A percentile compares a stretch with the other conserved stretches of the same genome.
phyloP scores from a whole-genome alignment of 1,140 invertebrate species.

The Lerema accius region DNA sequence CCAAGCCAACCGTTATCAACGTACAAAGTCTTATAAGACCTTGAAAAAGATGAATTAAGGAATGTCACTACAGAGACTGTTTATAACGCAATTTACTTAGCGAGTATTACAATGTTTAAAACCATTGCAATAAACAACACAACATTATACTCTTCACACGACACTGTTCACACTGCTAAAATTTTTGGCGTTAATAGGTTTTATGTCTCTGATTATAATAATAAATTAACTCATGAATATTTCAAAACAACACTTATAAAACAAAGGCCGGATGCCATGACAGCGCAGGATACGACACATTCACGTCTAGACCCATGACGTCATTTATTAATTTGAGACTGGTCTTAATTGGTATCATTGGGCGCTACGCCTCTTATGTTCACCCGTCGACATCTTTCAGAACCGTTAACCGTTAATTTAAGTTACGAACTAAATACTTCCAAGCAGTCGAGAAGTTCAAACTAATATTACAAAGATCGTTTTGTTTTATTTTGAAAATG shows the following conservation, averaged over 20 bases:
- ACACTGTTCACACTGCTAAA: conserved; percentile 4
- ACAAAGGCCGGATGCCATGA: conserved; percentile 63
- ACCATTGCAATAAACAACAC: too few species aligned
- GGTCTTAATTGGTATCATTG: conserved; percentile 26
- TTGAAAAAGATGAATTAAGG: too few species aligned
- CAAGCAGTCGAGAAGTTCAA: too few species aligned
- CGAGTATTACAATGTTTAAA: too few species aligned
- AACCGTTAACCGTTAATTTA: too few species aligned
- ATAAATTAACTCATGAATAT: conserved; percentile 49
- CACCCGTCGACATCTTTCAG: background rate
- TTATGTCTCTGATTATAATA: conserved; percentile 26
- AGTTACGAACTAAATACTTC: too few species aligned
- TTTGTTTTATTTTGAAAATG: too few species aligned
- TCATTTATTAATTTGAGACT: conserved; percentile 30
- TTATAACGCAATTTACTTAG: too few species aligned
- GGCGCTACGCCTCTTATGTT: conserved; percentile 14
- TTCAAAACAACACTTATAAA: conserved; percentile 50
- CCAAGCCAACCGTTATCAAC: too few species aligned
- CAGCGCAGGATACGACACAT: conserved; percentile 60
- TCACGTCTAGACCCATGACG: conserved; percentile 31
- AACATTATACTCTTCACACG: background rate
- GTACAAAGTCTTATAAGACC: too few species aligned
- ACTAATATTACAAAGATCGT: too few species aligned
- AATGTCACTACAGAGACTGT: too few species aligned
- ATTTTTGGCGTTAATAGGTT: conserved; percentile 29